Evolutionary conservation across 1,140 invertebrate species (phyloP).

Genomic region (Heterodera schachtii): DNA sequence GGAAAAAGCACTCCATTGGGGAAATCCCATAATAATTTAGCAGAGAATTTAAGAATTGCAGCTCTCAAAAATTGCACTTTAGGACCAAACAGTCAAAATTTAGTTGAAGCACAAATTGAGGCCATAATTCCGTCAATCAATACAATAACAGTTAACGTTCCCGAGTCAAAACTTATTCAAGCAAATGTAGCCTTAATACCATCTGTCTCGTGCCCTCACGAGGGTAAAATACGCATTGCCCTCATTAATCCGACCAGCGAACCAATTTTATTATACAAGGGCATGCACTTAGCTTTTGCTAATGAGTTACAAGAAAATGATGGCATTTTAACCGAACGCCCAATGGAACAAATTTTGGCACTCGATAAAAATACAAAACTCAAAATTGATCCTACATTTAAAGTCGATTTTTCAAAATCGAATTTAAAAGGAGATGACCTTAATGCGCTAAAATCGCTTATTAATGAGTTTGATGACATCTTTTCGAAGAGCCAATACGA

Average conservation of each 20-base stretch:
- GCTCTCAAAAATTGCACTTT: not conserved
- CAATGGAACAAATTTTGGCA: not conserved
- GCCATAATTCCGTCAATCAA: not conserved
- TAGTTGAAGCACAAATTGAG: not conserved
- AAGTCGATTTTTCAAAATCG: not conserved
- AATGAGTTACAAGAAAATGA: not conserved
- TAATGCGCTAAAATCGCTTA: not conserved
- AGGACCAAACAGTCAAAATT: not conserved
- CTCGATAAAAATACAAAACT: not conserved
- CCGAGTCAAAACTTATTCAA: not conserved
- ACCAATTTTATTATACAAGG: not conserved
- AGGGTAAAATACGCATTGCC: not conserved
- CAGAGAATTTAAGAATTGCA: not conserved
- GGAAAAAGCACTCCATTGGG: not conserved
- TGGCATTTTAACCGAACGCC: not conserved
- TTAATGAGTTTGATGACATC: not conserved
- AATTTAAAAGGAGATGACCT: not conserved
- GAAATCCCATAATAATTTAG: not conserved
- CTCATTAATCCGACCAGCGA: not conserved
- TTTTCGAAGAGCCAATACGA: constrained; percentile 16
- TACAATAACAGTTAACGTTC: not conserved
- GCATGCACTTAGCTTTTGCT: not conserved
- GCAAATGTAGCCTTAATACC: not conserved
- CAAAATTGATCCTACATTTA: not conserved
- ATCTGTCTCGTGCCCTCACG: not conserved